Percentiles rank a stretch among this genome's conserved stretches.
phyloP scores from a whole-genome alignment of 35 echinoderm and acorn worm species.

The Lytechinus pictus region DNA sequence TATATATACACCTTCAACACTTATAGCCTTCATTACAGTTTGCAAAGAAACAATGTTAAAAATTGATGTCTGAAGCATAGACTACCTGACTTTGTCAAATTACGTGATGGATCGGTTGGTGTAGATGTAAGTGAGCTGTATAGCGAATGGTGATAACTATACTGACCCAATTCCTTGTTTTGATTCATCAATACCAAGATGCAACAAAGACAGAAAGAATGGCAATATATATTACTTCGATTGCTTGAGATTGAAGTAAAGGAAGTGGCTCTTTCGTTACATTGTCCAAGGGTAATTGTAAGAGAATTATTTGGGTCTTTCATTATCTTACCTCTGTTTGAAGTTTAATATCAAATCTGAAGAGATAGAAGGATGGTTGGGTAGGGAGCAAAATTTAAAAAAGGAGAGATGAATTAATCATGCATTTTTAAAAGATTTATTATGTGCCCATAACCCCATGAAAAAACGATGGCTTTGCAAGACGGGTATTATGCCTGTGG shows the following conservation, averaged over 20 bases:
- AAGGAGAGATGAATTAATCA: not conserved
- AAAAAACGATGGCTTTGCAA: not conserved
- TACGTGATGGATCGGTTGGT: not conserved
- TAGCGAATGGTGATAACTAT: not conserved
- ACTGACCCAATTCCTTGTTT: slow-evolving; percentile 4
- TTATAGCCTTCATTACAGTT: not conserved
- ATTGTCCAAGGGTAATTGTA: not conserved
- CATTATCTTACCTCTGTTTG: not conserved
- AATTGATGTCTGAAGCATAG: not conserved
- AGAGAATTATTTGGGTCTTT: slow-evolving; percentile 19
- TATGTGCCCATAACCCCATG: not conserved
- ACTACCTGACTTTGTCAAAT: not conserved
- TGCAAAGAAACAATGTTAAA: not conserved
- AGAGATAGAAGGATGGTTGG: not conserved
- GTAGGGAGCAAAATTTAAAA: not conserved
- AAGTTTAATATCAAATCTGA: not conserved
- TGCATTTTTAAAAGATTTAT: not conserved
- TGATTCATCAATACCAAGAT: not conserved
- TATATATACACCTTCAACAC: too few relatives aligned
- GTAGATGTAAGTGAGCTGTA: not conserved
- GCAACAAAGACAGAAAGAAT: slow-evolving; percentile 11
- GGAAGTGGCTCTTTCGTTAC: not conserved
- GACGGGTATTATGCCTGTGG: not conserved
- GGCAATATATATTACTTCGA: slow-evolving; percentile 13
- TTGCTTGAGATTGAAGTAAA: not conserved